Evolutionary conservation across 1,140 invertebrate species (phyloP).

Genomic region (Halesus radiatus): DNA sequence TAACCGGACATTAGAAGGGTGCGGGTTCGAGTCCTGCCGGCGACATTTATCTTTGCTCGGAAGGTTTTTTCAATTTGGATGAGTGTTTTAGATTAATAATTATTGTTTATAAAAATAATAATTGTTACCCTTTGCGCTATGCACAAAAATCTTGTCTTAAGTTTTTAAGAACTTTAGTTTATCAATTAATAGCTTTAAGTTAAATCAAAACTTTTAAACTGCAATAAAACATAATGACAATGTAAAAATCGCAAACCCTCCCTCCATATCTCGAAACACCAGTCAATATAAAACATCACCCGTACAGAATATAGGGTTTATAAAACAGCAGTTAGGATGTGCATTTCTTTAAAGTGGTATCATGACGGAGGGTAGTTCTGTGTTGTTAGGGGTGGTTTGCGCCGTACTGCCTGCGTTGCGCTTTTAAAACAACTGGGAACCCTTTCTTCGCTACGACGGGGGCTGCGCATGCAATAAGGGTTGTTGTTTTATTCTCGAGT

Average conservation of each 20-base stretch:
- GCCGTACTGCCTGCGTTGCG: neutral
- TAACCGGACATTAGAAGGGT: no score
- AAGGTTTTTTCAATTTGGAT: no score
- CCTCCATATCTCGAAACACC: neutral
- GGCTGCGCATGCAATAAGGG: slow-evolving; percentile 7
- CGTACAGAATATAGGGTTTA: neutral
- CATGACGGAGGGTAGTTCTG: slow-evolving; percentile 18
- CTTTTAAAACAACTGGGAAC: slow-evolving; percentile 28
- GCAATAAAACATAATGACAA: no score
- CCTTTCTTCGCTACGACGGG: neutral
- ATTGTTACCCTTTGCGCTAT: no score
- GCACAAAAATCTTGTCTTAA: no score
- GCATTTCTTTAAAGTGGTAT: slow-evolving; percentile 31
- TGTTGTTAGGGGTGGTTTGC: neutral
- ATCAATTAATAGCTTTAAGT: no score
- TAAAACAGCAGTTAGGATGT: slow-evolving; percentile 20
- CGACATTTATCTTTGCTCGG: no score
- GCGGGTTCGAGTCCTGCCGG: no score
- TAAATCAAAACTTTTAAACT: no score
- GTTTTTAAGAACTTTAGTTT: no score
- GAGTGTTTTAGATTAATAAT: no score
- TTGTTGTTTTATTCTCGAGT: slow-evolving; percentile 13
- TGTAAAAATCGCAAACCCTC: neutral
- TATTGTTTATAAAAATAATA: no score
- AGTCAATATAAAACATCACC: neutral